A percentile compares a stretch with the other conserved stretches of the same genome.
These are phyloP conservation scores for Choristoneura fumiferana DNA, from an alignment of 1,140 invertebrate species.

Conservation along the genomic window DNA sequence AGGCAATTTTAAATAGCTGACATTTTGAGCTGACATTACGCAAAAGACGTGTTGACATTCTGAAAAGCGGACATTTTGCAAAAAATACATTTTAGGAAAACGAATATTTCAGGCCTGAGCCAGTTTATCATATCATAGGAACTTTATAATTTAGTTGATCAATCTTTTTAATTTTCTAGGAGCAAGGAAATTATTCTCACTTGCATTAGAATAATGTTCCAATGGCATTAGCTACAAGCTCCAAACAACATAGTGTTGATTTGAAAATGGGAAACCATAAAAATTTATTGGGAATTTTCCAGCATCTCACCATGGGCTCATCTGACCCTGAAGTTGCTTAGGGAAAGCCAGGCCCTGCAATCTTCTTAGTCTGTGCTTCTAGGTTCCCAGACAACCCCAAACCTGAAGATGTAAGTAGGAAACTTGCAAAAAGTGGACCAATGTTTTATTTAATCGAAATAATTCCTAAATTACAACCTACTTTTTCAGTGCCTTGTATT, in stretches of 20 bases:
- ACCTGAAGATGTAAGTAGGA: slow-evolving; percentile 71
- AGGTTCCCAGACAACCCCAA: slow-evolving; percentile 82
- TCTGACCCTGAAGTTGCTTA: slow-evolving; percentile 86
- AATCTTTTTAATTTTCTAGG: slow-evolving; percentile 67
- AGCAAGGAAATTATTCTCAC: slow-evolving; percentile 84
- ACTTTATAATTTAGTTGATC: too few species aligned
- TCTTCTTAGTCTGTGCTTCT: slow-evolving; percentile 85
- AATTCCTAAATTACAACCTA: background rate
- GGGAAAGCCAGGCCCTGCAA: slow-evolving; percentile 89
- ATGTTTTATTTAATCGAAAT: too few species aligned
- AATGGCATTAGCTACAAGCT: slow-evolving; percentile 87
- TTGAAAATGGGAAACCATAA: slow-evolving; percentile 83
- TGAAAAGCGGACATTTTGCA: too few species aligned
- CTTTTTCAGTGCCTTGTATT: slow-evolving; percentile 90
- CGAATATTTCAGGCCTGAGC: too few species aligned
- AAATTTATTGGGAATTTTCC: slow-evolving; percentile 82
- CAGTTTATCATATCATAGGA: too few species aligned
- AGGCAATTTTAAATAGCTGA: too few species aligned
- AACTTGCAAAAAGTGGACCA: too few species aligned
- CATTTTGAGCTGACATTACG: too few species aligned
- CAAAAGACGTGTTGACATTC: too few species aligned
- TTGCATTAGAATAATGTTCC: slow-evolving; percentile 82
- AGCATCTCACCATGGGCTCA: slow-evolving; percentile 85
- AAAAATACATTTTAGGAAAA: too few species aligned
- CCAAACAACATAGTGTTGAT: slow-evolving; percentile 80